phyloP scores from a whole-genome alignment of 2,888 invertebrate genomes.

The Gymnosoma rotundatum region DNA sequence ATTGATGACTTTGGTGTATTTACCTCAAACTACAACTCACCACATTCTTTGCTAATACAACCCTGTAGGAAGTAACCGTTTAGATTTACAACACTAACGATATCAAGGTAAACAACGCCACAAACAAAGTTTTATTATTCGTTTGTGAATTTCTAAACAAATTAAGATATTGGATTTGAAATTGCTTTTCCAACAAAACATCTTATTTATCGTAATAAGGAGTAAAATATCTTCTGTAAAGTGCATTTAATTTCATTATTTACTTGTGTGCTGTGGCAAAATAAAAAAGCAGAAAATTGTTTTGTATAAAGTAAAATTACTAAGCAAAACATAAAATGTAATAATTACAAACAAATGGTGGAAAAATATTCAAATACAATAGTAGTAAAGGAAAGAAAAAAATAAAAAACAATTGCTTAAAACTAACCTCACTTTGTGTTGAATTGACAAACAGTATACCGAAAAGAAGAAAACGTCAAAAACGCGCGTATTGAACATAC shows the following conservation, averaged over 20 bases:
- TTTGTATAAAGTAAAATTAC: conserved; percentile 37
- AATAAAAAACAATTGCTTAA: conserved; percentile 41
- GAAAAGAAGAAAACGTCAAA: conserved; percentile 68
- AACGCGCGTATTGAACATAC: conserved; percentile 64
- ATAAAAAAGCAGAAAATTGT: background rate
- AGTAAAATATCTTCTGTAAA: background rate
- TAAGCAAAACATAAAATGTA: conserved; percentile 65
- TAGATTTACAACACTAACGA: conserved; percentile 26
- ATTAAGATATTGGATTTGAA: background rate
- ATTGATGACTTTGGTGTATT: no score
- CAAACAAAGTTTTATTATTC: conserved; percentile 18
- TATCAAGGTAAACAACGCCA: conserved; percentile 59
- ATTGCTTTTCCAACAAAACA: background rate
- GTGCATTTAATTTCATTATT: background rate
- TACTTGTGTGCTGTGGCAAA: background rate
- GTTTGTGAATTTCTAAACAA: conserved; percentile 1
- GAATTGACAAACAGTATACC: conserved; percentile 61
- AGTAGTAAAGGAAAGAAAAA: conserved; percentile 24
- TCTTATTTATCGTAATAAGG: background rate
- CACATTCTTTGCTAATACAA: background rate
- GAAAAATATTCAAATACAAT: background rate
- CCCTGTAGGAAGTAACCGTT: conserved; percentile 11
- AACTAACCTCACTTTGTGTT: conserved; percentile 65
- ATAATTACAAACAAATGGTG: conserved; percentile 49
- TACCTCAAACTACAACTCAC: background rate